Base-by-base conservation (phyloP, 1,140 invertebrate species). In the Ostrea denselamellosa region DNA sequence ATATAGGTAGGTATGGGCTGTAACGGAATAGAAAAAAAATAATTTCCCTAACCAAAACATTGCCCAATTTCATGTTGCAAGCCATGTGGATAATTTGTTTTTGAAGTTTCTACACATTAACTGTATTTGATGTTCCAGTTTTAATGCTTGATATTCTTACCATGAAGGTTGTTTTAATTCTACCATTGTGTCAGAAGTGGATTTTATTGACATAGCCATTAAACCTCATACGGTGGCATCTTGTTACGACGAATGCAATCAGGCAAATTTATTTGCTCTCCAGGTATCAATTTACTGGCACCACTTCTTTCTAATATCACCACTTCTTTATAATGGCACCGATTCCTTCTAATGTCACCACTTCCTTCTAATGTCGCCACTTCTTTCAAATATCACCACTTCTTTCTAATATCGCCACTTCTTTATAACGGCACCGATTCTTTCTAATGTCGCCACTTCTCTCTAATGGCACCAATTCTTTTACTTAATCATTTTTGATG, bases 151-250 rank as follows among this genome's bases (percentile, higher is more conserved):
- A 58, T 19, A 14, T 58, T 58, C 19, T 58, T 14, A 58, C 19
- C 14, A 58, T 58, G 56, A 58, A 71, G 68, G 68, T 8, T 71
- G 68, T 71, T 71, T 25, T 25, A 71, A 71, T 25, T 12, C 68
- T 25, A 71, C 22, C 68, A 34, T 71, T 71, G 8, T 71, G 28
- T 28, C 68, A 8, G 9, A 25, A 10, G n/a, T 25, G 10, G 28
- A 10, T 34, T 8, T 71, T 25, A 34, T 28, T 8, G 68, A 71
- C 22, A 71, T 71, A n/a, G 22, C 28, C 8, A 14, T 71, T 12
- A 25, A 71, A 12, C 68, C 68, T 71, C 68, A 71, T 14, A 71
- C 68, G 12, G 68, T 71, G 22, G 68, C 68, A 8, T 71, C 68
- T 8, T 71, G 68, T 71, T 71, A 71, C 25, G 68, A 71, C 12